A percentile compares a stretch with the other conserved stretches of the same genome.
phyloP scores from a whole-genome alignment of 2,797 vertebrate genomes.

The Poecilia picta region DNA sequence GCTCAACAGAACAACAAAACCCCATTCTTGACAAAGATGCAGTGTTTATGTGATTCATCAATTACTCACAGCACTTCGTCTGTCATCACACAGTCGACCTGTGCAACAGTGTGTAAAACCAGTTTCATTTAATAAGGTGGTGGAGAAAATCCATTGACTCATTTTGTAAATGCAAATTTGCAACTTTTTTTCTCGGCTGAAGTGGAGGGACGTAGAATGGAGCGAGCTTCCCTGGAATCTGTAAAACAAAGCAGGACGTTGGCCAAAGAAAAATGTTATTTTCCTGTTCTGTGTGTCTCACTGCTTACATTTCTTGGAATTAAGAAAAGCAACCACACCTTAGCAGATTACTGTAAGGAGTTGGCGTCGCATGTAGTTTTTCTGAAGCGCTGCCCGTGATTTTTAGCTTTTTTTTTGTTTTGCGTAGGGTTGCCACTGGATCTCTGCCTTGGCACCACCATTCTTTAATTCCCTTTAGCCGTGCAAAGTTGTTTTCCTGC shows the following conservation, averaged over 20 bases:
- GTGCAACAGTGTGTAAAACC: neutral
- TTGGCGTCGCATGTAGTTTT: neutral
- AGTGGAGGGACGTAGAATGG: neutral
- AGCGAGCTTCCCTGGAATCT: neutral
- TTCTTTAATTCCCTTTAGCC: neutral
- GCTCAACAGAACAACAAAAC: neutral
- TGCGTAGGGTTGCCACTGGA: neutral
- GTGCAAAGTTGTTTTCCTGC: neutral
- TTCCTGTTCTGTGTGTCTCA: neutral
- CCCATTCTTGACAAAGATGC: neutral
- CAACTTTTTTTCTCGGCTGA: neutral
- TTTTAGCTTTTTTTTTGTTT: neutral
- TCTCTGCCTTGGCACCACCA: neutral
- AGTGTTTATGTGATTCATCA: neutral
- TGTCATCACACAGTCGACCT: neutral
- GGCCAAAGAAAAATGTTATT: neutral
- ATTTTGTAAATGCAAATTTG: neutral
- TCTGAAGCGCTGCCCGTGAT: neutral
- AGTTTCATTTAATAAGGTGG: neutral
- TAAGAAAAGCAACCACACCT: slow-evolving; percentile 1
- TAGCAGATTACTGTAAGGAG: neutral
- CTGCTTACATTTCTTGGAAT: neutral
- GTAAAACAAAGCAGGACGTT: neutral
- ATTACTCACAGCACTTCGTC: neutral
- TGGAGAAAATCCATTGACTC: neutral